Base-by-base conservation (phyloP, 1,140 invertebrate genomes). In the Piezodorus guildinii region DNA sequence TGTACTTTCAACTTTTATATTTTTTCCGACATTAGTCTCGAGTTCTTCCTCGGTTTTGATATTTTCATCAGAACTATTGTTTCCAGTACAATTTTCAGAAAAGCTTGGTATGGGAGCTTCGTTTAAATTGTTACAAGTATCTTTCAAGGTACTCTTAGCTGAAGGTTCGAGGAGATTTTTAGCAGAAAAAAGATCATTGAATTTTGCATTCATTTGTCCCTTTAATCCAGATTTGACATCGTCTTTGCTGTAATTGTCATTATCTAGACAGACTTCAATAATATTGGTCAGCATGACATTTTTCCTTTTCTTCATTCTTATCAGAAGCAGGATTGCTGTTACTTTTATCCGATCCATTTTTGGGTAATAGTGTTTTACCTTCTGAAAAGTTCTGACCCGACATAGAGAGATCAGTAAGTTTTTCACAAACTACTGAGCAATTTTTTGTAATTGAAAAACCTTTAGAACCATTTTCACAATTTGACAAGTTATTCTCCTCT, bases 201-300 rank as follows among this genome's bases (percentile, higher is more conserved):
- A 62, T 27, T 52, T 62, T 23, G 62, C 23, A 51, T 46, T 46
- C 19, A 25, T n/a, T 12, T 19, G 17, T 60, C 30, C 39, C 27
- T 60, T 39, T 1, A 62, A 10, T 54, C 51, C 62, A 6, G 39
- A 49, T 14, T 62, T n/a, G 23, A 8, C 30, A 39, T 25, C 19
- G 23, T 49, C 62, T 14, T 49, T 51, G 12, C 16, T 54, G 34
- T 27, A 30, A 21, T 51, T 34, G 16, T 63, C 39, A 44, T 63
- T 54, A 43, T 63, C 49, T 43, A 63, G 30, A 16, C 62, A 63
- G 1, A 56, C 52, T 63, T 63, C 62, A 16, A 63, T 63, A 25
- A 63, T 63, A 39, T 63, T 63, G 3, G 62, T 52, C 17, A 63
- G n/a, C 30, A 56, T 43, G 0, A 63, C 62, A 43, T 34, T 56